Evolutionary conservation across 2,113 vertebrate genomes (phyloP).

Genomic region (Sceloporus undulatus): DNA sequence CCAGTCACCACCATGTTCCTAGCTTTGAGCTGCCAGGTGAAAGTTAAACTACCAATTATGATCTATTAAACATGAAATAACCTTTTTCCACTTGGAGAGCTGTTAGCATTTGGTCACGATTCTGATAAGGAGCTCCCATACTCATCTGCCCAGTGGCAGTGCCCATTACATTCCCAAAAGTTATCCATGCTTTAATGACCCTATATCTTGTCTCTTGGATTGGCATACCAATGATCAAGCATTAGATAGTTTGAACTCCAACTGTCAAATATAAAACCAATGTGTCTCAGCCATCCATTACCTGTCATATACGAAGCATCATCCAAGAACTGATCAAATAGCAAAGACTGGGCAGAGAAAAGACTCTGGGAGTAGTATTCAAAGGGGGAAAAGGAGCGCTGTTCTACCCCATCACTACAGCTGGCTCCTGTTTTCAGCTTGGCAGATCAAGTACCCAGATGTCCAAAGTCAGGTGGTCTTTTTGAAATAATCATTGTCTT

Average conservation of each 20-base stretch:
- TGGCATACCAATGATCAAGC: not conserved
- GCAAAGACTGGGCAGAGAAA: not conserved
- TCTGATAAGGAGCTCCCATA: no score
- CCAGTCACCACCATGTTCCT: no score
- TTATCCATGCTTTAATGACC: no score
- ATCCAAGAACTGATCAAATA: not conserved
- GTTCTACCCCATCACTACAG: not conserved
- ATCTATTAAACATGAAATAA: no score
- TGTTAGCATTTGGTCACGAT: no score
- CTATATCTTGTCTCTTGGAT: no score
- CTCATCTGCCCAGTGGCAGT: no score
- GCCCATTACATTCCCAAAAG: no score
- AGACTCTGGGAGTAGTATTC: not conserved
- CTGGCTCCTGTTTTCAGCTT: slow-evolving; percentile 63
- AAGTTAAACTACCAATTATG: no score
- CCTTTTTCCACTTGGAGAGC: no score
- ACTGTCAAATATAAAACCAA: not conserved
- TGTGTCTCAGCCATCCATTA: not conserved
- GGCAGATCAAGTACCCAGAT: slow-evolving; percentile 73
- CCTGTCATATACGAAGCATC: not conserved
- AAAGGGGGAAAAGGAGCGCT: not conserved
- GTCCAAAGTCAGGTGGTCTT: slow-evolving; percentile 71
- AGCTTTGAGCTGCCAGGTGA: no score
- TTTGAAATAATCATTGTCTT: slow-evolving; percentile 67
- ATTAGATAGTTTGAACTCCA: not conserved